These are phyloP conservation scores for Xiphorhynchus erythropygius DNA, from an alignment of 2,797 vertebrate genomes.

Conservation along the genomic window DNA sequence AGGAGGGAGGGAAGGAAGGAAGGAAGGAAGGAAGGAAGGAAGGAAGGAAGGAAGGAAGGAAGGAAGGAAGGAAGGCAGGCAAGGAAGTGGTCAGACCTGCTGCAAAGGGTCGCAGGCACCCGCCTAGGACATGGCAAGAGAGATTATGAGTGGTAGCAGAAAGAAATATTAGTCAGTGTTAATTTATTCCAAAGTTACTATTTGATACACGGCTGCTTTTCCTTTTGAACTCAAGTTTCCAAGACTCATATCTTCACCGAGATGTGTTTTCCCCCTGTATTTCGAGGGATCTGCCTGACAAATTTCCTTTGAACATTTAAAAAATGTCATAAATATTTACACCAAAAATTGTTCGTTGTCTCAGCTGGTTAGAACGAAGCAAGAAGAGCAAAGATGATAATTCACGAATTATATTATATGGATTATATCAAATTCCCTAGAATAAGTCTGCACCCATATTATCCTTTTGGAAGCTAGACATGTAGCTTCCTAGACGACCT, in stretches of 20 bases:
- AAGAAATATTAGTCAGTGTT: neutral
- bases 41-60: too few relatives aligned
- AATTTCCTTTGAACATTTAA: neutral
- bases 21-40: too few relatives aligned
- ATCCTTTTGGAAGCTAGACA: neutral
- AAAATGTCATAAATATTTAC: neutral
- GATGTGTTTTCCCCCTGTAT: neutral
- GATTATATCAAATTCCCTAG: neutral
- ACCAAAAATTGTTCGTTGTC: slow-evolving; percentile 12
- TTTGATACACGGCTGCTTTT: neutral
- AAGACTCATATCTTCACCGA: neutral
- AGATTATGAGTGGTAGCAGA: neutral
- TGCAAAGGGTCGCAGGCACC: neutral
- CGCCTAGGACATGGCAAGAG: neutral
- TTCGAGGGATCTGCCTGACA: neutral
- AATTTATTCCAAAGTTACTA: neutral
- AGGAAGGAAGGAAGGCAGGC: neutral
- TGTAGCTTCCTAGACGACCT: neutral
- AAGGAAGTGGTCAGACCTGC: neutral
- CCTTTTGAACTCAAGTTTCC: neutral
- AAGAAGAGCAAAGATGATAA: neutral
- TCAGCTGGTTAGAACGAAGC: neutral
- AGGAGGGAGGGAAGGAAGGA: too few relatives aligned
- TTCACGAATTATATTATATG: neutral
- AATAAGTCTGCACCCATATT: neutral